Percentiles rank a stretch among this genome's conserved stretches.
Evolutionary conservation across 2,113 vertebrate species (phyloP).

Genomic region (Camelus dromedarius): DNA sequence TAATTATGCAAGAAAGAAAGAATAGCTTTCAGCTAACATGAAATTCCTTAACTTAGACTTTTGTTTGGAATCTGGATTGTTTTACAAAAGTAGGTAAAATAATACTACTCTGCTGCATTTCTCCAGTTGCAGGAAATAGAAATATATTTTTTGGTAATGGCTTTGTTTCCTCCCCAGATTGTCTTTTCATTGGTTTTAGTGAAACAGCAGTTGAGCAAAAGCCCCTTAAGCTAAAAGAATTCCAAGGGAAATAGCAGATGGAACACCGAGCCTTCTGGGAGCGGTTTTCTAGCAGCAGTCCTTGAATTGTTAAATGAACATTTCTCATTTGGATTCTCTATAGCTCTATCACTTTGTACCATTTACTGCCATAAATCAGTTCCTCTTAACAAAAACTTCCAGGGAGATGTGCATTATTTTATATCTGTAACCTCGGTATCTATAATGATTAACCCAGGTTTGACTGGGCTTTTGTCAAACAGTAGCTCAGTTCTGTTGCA

Average conservation of each 20-base stretch:
- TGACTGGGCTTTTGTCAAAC: background rate
- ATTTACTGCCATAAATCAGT: background rate
- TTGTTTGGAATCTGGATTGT: background rate
- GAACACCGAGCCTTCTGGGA: background rate
- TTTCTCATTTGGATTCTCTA: background rate
- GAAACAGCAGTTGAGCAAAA: background rate
- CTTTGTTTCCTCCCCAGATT: background rate
- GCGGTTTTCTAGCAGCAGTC: background rate
- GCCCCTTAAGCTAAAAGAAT: background rate
- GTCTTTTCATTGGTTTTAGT: background rate
- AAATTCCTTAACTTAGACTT: background rate
- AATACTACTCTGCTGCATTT: background rate
- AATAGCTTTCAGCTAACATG: background rate
- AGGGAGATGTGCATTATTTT: background rate
- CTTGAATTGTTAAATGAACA: background rate
- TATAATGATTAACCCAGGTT: background rate
- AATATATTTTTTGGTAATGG: background rate
- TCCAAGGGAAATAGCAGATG: background rate
- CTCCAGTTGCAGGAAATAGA: background rate
- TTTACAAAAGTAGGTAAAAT: background rate
- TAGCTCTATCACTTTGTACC: background rate
- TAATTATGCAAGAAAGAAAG: background rate
- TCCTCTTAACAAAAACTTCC: background rate
- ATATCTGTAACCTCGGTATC: background rate
- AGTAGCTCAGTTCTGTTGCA: background rate